Base-by-base conservation (phyloP, 2,113 vertebrate genomes). In the Microcebus jonahi region DNA sequence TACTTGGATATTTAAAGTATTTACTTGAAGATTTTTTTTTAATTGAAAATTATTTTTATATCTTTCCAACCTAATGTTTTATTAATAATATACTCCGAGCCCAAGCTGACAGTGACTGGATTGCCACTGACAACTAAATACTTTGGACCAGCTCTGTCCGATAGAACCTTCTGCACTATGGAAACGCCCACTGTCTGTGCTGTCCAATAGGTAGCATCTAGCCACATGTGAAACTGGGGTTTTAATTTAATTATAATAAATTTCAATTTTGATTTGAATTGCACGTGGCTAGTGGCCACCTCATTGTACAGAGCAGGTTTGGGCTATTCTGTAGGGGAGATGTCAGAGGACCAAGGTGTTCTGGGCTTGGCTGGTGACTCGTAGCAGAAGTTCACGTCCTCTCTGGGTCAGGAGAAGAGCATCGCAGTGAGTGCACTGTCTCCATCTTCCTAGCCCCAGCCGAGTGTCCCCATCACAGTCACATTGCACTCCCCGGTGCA, bases 191-290 rank as follows among this genome's bases (percentile, higher is more conserved):
- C 21, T 68, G 0, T 85, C 45, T 71, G 2, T 68, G 67, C 36
- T 68, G 11, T 59, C 53, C 23, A 15, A 31, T 67, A 36, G 10
- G 53, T 65, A 82, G 57, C 75, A 88, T 70, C 36, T 48, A 90
- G 39, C 13, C 27, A 45, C 23, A 15, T n/a, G 25, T 29, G 25
- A 86, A 90, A 48, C 11, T 84, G 20, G 17, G 31, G 36, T 84
- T 91, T 92, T 80, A 53, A 59, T 81, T 87, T 80, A 77, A 89
- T 53, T 94, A 83, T 48, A 88, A 61, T 86, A 55, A 82, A 95
- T 63, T 65, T 25, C 6, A 29, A 75, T 86, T 90, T 65, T 4
- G 76, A 18, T 90, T 96, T 71, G 10, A 81, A n/a, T 36, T 61
- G 34, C 23, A 31, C 0, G 6, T 73, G 9, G 7, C 39, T 67